Evolutionary conservation across 2,888 invertebrate genomes (phyloP), one percentile per base, ranked within the genome.

Genomic region (Escarpia spicata): DNA sequence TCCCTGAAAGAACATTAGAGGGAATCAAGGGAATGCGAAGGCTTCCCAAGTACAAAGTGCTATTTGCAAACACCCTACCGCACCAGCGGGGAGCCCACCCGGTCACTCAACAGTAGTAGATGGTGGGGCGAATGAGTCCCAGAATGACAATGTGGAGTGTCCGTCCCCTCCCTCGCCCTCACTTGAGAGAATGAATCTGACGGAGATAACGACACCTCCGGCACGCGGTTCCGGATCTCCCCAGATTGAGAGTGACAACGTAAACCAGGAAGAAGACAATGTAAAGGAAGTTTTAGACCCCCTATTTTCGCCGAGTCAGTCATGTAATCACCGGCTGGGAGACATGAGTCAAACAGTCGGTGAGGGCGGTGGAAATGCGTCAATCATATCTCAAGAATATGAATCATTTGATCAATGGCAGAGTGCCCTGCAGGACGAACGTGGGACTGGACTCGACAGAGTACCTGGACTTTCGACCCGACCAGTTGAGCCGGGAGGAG

Each of bases 1-100:
- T n/a, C 19, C 91, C 91, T n/a, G n/a, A 15, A 43, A 31, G 10
- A 12, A 12, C 90, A 1, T 12, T 90, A 12, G 90, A 90, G 43
- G 90, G 37, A 19, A 90, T 91, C 26, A 91, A 91, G 26, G 31
- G 91, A 4, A 91, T 91, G 91, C 91, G 91, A 19, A 91, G 91
- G 31, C 19, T n/a, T 10, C n/a, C 91, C 91, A 91, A 91, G 91
- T 91, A 91, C 31, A 91, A 26, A 44, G 91, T 19, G 31, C 19
- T n/a, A n/a, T 1, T n/a, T 91, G n/a, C 4, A 4, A 9, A 4
- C 12, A 15, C 91, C 3, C 9, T 4, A 26, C 3, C 26, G 31
- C 31, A 15, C 89, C 90, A 12, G 9, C 3, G 10, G 1, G 2
- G 44, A n/a, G 12, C 15, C 26, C 19, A 9, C 12, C 90, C 90